Percentiles rank a stretch among this genome's conserved stretches.
phyloP scores from a whole-genome alignment of 1,140 invertebrate species.

The Rhyzopertha dominica region DNA sequence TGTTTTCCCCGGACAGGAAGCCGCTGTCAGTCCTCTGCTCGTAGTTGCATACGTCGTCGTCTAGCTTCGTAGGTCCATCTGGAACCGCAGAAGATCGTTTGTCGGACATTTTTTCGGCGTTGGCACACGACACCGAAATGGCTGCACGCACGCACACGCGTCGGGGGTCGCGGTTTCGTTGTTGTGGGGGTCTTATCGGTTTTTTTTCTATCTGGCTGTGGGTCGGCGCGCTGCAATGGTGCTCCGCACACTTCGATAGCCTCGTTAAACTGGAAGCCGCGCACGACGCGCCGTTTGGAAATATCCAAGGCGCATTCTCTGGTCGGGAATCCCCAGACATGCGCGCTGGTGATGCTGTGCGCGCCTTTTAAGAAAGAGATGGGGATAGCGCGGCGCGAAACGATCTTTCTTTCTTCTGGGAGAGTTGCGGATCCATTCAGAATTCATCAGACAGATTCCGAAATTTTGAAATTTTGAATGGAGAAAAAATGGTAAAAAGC shows the following conservation, averaged over 20 bases:
- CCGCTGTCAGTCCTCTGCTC: slow-evolving; percentile 47
- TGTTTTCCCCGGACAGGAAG: slow-evolving; percentile 53
- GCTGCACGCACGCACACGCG: slow-evolving; percentile 19
- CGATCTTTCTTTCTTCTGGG: no score
- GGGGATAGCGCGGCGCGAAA: no score
- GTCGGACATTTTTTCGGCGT: slow-evolving; percentile 19
- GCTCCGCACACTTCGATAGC: neutral
- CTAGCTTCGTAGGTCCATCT: slow-evolving; percentile 29
- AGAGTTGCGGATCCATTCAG: no score
- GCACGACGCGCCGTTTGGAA: neutral
- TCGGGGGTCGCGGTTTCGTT: slow-evolving; percentile 5
- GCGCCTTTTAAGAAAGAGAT: no score
- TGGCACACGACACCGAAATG: slow-evolving; percentile 11
- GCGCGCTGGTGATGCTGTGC: slow-evolving; percentile 30
- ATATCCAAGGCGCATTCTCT: slow-evolving; percentile 12
- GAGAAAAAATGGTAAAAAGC: no score
- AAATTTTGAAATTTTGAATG: no score
- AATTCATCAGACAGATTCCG: no score
- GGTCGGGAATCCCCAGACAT: slow-evolving; percentile 37
- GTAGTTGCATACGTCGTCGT: slow-evolving; percentile 31
- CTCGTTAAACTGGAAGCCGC: neutral
- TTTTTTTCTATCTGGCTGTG: slow-evolving; percentile 11
- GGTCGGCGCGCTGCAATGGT: slow-evolving; percentile 4
- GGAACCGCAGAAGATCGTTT: slow-evolving; percentile 22
- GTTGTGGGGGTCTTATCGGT: slow-evolving; percentile 10